These are phyloP conservation scores for Callinectes sapidus DNA, from an alignment of 2,888 invertebrate species.

Conservation along the genomic window DNA sequence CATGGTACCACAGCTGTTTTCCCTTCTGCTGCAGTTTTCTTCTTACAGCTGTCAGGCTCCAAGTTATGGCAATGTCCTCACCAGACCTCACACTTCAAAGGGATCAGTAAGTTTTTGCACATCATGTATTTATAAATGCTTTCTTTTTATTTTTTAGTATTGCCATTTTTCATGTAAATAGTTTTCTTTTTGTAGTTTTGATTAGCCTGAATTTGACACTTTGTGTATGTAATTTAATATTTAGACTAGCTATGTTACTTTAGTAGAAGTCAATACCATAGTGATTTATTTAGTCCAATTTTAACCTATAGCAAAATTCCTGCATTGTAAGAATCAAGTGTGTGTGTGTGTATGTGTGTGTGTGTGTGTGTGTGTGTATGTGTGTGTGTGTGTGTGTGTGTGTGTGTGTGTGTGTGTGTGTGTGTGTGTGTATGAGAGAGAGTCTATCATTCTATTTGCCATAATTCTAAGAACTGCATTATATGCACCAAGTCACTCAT, in stretches of 20 bases:
- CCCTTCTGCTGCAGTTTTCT: constrained; percentile 65
- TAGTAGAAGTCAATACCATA: background rate
- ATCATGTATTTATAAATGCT: constrained; percentile 31
- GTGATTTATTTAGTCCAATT: background rate
- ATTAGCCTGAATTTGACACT: background rate
- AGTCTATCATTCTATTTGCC: too few relatives aligned
- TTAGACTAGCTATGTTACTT: background rate
- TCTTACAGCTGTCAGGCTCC: constrained; percentile 70
- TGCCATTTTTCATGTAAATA: background rate
- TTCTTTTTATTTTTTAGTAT: constrained; percentile 10
- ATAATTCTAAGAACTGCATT: too few relatives aligned
- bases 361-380: too few relatives aligned
- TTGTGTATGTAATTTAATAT: background rate
- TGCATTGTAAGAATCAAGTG: background rate
- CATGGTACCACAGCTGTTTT: constrained; percentile 71
- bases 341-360: background rate
- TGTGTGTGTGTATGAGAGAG: too few relatives aligned
- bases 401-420: too few relatives aligned
- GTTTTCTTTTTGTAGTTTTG: background rate
- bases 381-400: too few relatives aligned
- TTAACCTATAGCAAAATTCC: background rate
- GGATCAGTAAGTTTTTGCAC: constrained; percentile 58
- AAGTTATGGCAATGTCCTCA: constrained; percentile 70
- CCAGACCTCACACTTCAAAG: constrained; percentile 68
- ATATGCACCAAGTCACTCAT: background rate